Evolutionary conservation across 2,797 vertebrate species (phyloP).

Genomic region (Hafferia zeledoni): DNA sequence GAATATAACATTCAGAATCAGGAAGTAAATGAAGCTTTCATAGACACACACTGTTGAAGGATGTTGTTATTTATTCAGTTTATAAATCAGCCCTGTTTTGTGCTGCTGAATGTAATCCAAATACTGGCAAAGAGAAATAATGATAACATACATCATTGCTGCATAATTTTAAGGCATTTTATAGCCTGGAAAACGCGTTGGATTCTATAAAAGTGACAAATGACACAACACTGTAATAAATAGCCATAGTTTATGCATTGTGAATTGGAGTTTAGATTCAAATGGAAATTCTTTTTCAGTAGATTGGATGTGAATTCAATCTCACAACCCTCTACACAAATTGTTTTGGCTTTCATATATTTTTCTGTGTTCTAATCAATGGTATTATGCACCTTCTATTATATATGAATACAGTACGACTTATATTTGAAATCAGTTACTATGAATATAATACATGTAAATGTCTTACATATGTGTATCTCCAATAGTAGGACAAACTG

Average conservation of each 20-base stretch:
- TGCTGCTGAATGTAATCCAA: conserved; percentile 68
- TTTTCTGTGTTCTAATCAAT: conserved; percentile 55
- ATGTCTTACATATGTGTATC: not conserved
- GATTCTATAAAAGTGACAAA: conserved; percentile 79
- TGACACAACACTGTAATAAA: conserved; percentile 73
- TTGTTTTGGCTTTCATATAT: conserved; percentile 44
- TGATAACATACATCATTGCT: conserved; percentile 72
- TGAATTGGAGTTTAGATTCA: conserved; percentile 62
- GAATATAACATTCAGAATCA: conserved; percentile 54
- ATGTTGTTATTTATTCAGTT: conserved; percentile 74
- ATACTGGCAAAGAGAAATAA: conserved; percentile 73
- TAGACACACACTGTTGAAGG: conserved; percentile 54
- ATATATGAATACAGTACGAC: not conserved
- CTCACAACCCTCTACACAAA: conserved; percentile 33
- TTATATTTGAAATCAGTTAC: not conserved
- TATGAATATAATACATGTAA: not conserved
- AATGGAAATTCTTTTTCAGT: conserved; percentile 53
- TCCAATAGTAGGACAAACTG: not conserved
- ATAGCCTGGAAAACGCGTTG: conserved; percentile 71
- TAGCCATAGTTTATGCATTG: conserved; percentile 65
- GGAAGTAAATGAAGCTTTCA: conserved; percentile 69
- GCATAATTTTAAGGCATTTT: conserved; percentile 76
- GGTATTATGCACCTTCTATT: not conserved
- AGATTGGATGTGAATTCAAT: conserved; percentile 56
- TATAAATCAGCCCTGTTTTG: conserved; percentile 74